Base-by-base conservation (phyloP, 2,797 vertebrate species). In the Epinephelus coioides region DNA sequence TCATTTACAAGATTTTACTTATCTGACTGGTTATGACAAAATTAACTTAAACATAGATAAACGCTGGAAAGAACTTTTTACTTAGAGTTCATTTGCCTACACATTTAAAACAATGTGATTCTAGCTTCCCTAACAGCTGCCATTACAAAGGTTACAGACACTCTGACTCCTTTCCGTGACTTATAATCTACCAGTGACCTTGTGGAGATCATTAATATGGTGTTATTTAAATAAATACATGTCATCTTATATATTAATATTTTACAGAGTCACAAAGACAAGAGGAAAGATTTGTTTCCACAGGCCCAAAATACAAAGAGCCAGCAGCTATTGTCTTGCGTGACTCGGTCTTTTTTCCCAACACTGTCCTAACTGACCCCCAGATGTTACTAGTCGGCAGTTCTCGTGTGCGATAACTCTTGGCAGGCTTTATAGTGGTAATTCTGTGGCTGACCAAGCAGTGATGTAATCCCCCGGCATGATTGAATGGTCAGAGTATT, bases 381-480 rank as follows among this genome's bases (percentile, higher is more conserved):
- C 79, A 76, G 74, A 81, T 87, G 85, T 86, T 83, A 46, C 66
- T 47, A 4, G 19, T 15, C 25, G 21, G 64, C 76, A 78, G 51
- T 71, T 73, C 14, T 59, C 2, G 5, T 62, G 51, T 12, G 5
- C 19, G 78, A 72, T 66, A 73, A 67, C 17, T 27, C 25, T 47
- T 47, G 53, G 53, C 65, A 68, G 77, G 47, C 49, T 71, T 78
- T 57, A 68, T 66, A 27, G 7, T 73, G 61, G 27, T 74, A 60
- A 82, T 73, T 88, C 65, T 88, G 70, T 70, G 69, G 64, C 71
- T 10, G 46, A 21, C 50, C 69, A 46, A 50, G 67, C 69, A 4
- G 76, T 85, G 84, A 87, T 78, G 86, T 87, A 84, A 92, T 85
- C 71, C 4, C 53, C 64, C 67, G 43, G 59, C 13, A 10, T 84